Evolutionary conservation across 2,888 invertebrate species (phyloP).

Genomic region (Cosmopolites sordidus): DNA sequence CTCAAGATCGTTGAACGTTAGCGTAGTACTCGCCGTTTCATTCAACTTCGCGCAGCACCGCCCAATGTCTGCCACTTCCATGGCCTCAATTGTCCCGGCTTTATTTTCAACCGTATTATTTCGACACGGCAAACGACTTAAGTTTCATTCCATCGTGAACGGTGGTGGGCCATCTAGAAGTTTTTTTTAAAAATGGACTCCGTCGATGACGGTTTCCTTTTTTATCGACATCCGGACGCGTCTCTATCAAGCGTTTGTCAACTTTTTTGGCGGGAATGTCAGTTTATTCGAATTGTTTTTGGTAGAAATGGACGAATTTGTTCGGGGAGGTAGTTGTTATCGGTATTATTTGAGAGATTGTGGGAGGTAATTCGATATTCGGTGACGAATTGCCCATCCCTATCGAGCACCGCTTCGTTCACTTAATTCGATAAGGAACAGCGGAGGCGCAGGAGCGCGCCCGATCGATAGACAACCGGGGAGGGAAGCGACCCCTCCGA

Average conservation of each 20-base stretch:
- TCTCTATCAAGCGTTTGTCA: no score
- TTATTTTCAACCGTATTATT: conserved; percentile 21
- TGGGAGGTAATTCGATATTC: no score
- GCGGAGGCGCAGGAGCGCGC: conserved; percentile 3
- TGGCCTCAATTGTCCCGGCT: conserved; percentile 15
- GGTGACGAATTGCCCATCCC: no score
- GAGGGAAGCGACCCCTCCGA: conserved; percentile 31
- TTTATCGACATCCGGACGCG: no score
- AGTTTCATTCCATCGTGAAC: conserved; percentile 1
- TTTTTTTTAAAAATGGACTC: no score
- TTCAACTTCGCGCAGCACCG: conserved; percentile 46
- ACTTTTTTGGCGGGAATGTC: no score
- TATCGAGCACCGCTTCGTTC: conserved; percentile 4
- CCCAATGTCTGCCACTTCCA: conserved; percentile 37
- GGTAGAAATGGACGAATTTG: no score
- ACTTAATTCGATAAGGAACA: conserved; percentile 10
- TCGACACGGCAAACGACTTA: conserved; percentile 11
- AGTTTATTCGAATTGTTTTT: no score
- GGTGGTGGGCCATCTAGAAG: not conserved
- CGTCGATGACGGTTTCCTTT: no score
- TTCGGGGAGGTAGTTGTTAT: no score
- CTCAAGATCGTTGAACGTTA: conserved; percentile 47
- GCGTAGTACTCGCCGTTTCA: conserved; percentile 46
- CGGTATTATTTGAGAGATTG: no score
- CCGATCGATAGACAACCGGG: conserved; percentile 24